A percentile compares a stretch with the other conserved stretches of the same genome.
phyloP scores from a whole-genome alignment of 2,888 invertebrate genomes.

The Acrocyrtus sp. region DNA sequence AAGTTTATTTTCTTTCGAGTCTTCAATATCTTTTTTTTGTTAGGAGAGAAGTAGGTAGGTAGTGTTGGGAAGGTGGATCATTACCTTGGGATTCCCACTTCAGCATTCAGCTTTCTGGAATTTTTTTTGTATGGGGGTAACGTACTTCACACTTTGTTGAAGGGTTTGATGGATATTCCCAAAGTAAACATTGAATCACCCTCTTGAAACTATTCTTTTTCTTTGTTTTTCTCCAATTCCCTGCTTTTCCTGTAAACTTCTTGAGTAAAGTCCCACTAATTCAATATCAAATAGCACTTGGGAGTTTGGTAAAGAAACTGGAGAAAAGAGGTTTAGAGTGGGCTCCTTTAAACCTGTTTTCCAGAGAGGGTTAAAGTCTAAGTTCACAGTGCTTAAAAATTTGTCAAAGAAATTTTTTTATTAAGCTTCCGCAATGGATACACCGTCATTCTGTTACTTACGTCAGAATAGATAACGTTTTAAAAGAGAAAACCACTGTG shows the following conservation, averaged over 20 bases:
- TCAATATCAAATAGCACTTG: constrained; percentile 34
- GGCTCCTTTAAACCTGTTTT: too few relatives aligned
- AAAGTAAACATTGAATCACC: constrained; percentile 41
- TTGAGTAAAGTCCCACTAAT: constrained; percentile 18
- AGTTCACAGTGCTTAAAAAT: too few relatives aligned
- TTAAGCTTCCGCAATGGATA: too few relatives aligned
- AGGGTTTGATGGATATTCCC: constrained; percentile 47
- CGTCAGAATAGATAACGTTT: too few relatives aligned
- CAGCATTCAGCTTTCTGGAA: neutral
- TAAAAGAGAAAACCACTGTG: too few relatives aligned
- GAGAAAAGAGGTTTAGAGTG: too few relatives aligned
- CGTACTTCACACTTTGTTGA: constrained; percentile 25
- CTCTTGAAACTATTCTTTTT: constrained; percentile 26
- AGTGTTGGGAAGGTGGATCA: constrained; percentile 6
- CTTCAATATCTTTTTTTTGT: neutral
- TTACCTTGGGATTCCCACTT: constrained; percentile 18
- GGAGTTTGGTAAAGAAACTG: too few relatives aligned
- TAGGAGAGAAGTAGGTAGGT: neutral
- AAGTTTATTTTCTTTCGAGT: neutral
- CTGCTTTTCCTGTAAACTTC: neutral
- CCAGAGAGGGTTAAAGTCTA: too few relatives aligned
- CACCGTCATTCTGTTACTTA: too few relatives aligned
- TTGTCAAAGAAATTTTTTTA: too few relatives aligned
- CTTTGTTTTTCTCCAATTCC: constrained; percentile 1
- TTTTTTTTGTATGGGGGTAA: constrained; percentile 1